Evolutionary conservation across 2,888 invertebrate species (phyloP).

Genomic region (Tenthredo distinguenda): DNA sequence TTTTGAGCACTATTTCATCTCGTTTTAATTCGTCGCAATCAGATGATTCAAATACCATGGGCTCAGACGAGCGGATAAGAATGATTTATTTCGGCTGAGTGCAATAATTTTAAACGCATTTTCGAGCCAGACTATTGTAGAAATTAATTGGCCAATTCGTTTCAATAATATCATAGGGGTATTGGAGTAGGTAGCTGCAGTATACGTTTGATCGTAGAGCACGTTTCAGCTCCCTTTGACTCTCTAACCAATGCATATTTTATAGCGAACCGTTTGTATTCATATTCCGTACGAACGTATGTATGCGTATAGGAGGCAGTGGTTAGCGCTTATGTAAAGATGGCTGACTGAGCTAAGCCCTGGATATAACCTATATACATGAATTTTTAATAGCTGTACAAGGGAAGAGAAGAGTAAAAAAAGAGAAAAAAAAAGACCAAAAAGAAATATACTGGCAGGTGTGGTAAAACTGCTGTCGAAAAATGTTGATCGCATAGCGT

Average conservation of each 20-base stretch:
- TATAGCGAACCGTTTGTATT: constrained; percentile 5
- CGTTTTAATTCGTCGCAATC: not conserved
- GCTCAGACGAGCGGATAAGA: not conserved
- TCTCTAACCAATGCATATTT: constrained; percentile 22
- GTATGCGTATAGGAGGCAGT: not conserved
- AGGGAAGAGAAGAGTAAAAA: not conserved
- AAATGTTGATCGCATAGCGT: not conserved
- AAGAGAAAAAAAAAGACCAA: not conserved
- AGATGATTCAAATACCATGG: not conserved
- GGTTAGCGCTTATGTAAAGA: not conserved
- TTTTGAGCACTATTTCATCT: no score
- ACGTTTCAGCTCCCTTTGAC: not conserved
- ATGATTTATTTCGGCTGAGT: not conserved
- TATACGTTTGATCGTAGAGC: constrained; percentile 2
- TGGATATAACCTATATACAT: not conserved
- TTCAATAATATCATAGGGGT: not conserved
- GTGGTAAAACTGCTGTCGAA: not conserved
- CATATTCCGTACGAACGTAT: constrained; percentile 18
- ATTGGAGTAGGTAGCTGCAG: not conserved
- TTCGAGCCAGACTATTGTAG: not conserved
- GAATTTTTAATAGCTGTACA: not conserved
- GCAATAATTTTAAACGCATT: not conserved
- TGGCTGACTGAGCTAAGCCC: not conserved
- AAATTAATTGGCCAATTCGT: not conserved
- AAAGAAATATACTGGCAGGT: not conserved